Evolutionary conservation across 2,888 invertebrate species (phyloP), one percentile per base, ranked within the genome.

Genomic region (Drosophila putrida): DNA sequence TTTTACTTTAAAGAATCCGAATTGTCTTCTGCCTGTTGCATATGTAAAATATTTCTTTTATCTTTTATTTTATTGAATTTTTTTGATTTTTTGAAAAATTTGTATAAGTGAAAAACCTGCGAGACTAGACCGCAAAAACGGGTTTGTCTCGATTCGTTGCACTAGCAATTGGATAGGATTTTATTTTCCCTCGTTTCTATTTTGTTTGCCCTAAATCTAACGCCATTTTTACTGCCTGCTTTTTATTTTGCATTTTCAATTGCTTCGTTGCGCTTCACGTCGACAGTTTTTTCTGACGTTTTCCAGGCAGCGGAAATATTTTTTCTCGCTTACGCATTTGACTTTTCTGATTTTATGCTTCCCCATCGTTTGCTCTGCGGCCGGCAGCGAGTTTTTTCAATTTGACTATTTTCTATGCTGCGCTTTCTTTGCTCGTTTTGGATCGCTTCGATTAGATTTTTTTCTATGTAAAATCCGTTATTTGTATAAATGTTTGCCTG

Each of bases 401-500:
- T 76, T 74, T 59, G 74, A 60, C 66, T 68, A 36, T 75, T 73
- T 67, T 59, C 66, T 60, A 49, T 78, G 50, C 78, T 39, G 35
- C n/a, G 33, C 57, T 60, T 51, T 54, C 55, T 57, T 67, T 76
- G 58, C 31, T 78, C 60, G 39, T 79, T 89, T 88, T 69, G 50
- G 36, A 47, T 54, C 63, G 66, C 69, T 87, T 85, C 85, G 89
- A 89, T 85, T 89, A 89, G 85, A 80, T 72, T 89, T 88, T 88
- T 85, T 74, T 53, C 55, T 65, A 68, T 71, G 70, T 65, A 71
- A 75, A 79, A 71, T 70, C 43, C 65, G 49, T 50, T 55, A 72
- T 86, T 75, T 80, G 80, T 72, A 78, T 76, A 82, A 80, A 77
- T 70, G 84, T 72, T 75, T 72, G 70, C 69, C 60, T 58, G 44